Base-by-base conservation (phyloP, 2,888 invertebrate genomes). In the Thymelicus lineola region DNA sequence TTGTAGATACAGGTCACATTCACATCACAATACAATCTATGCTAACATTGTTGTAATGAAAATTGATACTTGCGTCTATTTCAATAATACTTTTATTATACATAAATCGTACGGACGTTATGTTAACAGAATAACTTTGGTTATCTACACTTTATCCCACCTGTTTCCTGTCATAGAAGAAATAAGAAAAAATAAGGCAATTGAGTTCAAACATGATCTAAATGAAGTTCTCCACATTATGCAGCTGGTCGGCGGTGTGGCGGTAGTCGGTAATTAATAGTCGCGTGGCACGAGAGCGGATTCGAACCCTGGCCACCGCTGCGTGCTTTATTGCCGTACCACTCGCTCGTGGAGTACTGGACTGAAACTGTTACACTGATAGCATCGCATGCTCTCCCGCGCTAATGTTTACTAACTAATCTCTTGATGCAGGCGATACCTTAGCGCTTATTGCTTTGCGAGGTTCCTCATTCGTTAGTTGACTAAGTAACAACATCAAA, bases 211-310 rank as follows among this genome's bases (percentile, higher is more conserved):
- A 50, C 17, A 42, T 20, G 15, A 67, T 53, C 45, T 38, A 45
- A 61, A 61, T 45, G 59, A 73, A 74, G 61, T 72, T 50, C 6
- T 71, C 65, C 75, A 81, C 79, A 79, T 59, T 71, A 64, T 61
- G 59, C 72, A 69, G 72, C 68, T 53, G 17, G 62, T 62, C 38
- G 60, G 68, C 48, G n/a, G 48, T 17, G 50, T 50, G 77, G 74
- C 74, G 75, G 78, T 72, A 73, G 74, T 75, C 53, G 70, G 78
- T 89, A 86, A 89, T 87, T 82, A 88, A 90, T 89, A 80, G 87
- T 76, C 65, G 61, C 63, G 57, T 75, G 72, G 79, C 88, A 88
- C 86, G 87, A 84, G 79, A 65, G 59, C 45, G 76, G 80, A 76
- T 75, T 75, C 75, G 79, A 86, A 82, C 85, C 85, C 73, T 78